These are phyloP conservation scores for Petrocephalus sullivani DNA, from an alignment of 2,797 vertebrate species.

Conservation along the genomic window DNA sequence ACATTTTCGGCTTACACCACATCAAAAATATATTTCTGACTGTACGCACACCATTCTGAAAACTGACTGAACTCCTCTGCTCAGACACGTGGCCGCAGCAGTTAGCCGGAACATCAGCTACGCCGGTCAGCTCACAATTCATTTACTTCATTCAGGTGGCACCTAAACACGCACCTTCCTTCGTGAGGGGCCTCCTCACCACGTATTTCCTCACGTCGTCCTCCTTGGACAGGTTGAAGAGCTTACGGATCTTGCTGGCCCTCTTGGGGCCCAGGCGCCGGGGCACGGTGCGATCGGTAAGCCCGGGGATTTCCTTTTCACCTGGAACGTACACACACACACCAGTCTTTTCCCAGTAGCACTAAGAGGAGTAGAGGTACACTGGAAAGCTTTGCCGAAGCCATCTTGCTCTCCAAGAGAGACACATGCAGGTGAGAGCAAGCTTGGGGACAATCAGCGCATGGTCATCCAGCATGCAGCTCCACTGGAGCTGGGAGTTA, in stretches of 20 bases:
- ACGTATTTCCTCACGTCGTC: conserved; percentile 96
- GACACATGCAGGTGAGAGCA: not conserved
- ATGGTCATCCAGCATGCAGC: not conserved
- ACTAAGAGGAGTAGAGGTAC: not conserved
- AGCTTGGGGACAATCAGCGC: not conserved
- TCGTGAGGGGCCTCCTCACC: conserved; percentile 88
- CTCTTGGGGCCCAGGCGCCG: conserved; percentile 96
- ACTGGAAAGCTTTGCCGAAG: not conserved
- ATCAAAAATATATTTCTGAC: not conserved
- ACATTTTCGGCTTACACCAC: not conserved
- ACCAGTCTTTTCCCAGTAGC: not conserved
- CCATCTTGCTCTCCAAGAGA: not conserved
- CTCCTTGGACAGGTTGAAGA: conserved; percentile 97
- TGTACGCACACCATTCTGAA: not conserved
- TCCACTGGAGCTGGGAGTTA: not conserved
- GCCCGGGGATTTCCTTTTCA: conserved; percentile 95
- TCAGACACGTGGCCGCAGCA: not conserved
- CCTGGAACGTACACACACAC: conserved; percentile 51
- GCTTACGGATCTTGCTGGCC: conserved; percentile 95
- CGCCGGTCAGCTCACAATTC: not conserved
- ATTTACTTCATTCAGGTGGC: not conserved
- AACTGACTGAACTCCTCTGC: not conserved
- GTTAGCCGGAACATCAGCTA: not conserved
- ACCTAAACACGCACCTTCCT: conserved; percentile 72
- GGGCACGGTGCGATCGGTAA: conserved; percentile 94